Percentiles rank a stretch among this genome's conserved stretches.
Evolutionary conservation across 2,888 invertebrate species (phyloP).

Genomic region (Phyllotreta striolata): DNA sequence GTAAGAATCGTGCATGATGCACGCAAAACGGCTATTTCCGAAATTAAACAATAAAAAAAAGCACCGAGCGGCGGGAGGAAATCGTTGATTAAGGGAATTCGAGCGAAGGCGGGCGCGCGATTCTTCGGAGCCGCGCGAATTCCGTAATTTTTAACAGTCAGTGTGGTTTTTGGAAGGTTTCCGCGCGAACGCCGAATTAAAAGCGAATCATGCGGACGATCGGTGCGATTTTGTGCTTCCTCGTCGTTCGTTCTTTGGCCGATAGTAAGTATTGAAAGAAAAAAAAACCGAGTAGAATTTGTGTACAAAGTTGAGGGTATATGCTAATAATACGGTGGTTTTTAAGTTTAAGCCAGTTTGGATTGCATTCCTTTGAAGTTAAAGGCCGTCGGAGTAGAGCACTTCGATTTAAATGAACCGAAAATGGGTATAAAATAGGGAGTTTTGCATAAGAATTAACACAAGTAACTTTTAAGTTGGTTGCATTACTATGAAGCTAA

Average conservation of each 20-base stretch:
- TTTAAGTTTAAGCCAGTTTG: too few species aligned
- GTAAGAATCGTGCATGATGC: constrained; percentile 34
- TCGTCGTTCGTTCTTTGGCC: constrained; percentile 27
- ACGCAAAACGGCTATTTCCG: constrained; percentile 35
- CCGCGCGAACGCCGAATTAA: too few species aligned
- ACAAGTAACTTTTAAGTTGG: too few species aligned
- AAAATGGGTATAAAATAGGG: too few species aligned
- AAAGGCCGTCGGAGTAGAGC: too few species aligned
- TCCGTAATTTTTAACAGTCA: constrained; percentile 25
- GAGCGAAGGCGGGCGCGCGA: constrained; percentile 25
- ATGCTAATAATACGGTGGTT: not conserved
- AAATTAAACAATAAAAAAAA: constrained; percentile 46
- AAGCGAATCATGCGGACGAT: constrained; percentile 31
- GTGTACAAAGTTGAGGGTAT: not conserved
- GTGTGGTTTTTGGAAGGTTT: constrained; percentile 34
- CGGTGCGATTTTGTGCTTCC: constrained; percentile 22
- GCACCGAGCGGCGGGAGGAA: constrained; percentile 41
- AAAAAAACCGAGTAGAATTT: not conserved
- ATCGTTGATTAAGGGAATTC: constrained; percentile 44
- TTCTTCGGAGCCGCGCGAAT: constrained; percentile 26
- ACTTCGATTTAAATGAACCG: too few species aligned
- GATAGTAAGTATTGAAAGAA: constrained; percentile 38
- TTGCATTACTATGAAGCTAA: too few species aligned
- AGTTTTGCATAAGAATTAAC: too few species aligned
- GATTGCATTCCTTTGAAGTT: too few species aligned